Evolutionary conservation across 2,888 invertebrate genomes (phyloP), one percentile per base, ranked within the genome.

Genomic region (Crepidodera aurea): DNA sequence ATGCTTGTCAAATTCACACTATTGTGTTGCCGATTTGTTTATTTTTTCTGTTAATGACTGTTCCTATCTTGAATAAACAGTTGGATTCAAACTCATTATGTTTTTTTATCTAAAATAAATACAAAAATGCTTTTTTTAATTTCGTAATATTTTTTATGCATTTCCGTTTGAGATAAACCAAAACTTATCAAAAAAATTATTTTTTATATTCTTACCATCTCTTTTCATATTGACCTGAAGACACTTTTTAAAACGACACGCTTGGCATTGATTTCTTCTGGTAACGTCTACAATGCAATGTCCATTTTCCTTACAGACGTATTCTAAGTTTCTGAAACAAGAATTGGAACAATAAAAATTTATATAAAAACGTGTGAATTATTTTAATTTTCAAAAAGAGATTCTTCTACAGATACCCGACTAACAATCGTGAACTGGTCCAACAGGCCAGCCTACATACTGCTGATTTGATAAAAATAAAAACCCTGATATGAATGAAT

Each of bases 231-330:
- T 94, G 70, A 94, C 94, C 71, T 89, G 87, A 13, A 96, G 85
- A 80, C 96, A 96, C 79, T 96, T 96, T 62, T 90, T 88, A 82
- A 96, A 95, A 44, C 96, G 86, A 78, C 97, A 96, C 0, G 96
- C 92, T 80, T 96, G 96, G 77, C 97, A 97, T 80, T 96, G 96
- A 82, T 97, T 97, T 51, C 96, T 83, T 51, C 96, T 84, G 0
- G 93, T 93, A 1, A 96, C 94, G 76, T 97, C 96, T 15, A 97
- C 95, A 2, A 95, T 84, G 76, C 97, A 97, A 0, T 87, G 84
- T 0, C 92, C 92, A 69, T 87, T 90, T 79, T 96, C 96, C 79
- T 96, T 97, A 82, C 97, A 97, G 4, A 93, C 88, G 82, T 96
- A 96, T 78, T 94, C 92, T 75, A 95, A 82, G 79, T 93, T 94